Evolutionary conservation across 2,113 vertebrate genomes (phyloP).

Genomic region (Pterocles orientalis): DNA sequence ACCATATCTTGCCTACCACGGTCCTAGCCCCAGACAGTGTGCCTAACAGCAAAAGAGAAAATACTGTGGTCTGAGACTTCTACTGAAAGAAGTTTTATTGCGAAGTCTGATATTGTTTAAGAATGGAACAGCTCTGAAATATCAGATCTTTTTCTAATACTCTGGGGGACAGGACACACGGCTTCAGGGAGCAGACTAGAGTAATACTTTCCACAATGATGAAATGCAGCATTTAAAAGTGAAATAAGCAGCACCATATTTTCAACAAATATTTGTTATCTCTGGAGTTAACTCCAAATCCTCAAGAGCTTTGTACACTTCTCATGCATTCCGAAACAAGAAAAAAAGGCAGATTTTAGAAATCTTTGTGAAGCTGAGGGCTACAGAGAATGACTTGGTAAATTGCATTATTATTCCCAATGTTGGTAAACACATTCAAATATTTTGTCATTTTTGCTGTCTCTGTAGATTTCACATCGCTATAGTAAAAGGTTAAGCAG

Average conservation of each 20-base stretch:
- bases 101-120: not conserved
- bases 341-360: not conserved
- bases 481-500: not conserved
- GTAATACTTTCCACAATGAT: not conserved
- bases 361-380: not conserved
- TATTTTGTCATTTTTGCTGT: not conserved
- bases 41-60: not conserved
- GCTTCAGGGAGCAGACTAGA: not conserved
- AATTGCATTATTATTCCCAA: not conserved
- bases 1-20: not conserved
- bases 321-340: not conserved
- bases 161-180: not conserved
- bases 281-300: not conserved
- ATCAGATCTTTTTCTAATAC: not conserved
- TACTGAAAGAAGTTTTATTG: not conserved
- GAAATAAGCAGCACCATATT: not conserved
- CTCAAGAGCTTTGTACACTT: not conserved
- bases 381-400: not conserved
- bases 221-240: not conserved
- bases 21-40: not conserved
- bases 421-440: not conserved
- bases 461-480: not conserved
- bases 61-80: not conserved
- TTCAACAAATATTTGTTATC: not conserved
- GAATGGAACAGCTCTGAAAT: not conserved